Evolutionary conservation across 2,113 vertebrate species (phyloP).

Genomic region (Tricholaema leucomelas): DNA sequence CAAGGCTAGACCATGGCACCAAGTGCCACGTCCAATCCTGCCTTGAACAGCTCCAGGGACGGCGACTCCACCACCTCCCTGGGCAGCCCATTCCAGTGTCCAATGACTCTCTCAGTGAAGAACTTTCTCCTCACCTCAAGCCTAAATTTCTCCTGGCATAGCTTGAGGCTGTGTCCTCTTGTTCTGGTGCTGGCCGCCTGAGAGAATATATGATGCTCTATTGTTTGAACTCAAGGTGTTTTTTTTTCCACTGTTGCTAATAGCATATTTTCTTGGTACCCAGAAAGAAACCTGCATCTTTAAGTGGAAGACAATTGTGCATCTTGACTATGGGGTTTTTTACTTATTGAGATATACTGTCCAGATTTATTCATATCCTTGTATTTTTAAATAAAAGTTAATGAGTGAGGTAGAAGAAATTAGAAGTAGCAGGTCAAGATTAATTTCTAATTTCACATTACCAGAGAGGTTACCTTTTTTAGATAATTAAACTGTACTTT

Average conservation of each 20-base stretch:
- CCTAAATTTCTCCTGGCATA: no score
- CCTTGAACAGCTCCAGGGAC: no score
- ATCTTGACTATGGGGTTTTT: neutral
- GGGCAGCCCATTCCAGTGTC: no score
- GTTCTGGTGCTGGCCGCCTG: no score
- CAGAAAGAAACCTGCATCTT: neutral
- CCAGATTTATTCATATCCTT: neutral
- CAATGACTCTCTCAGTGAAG: no score
- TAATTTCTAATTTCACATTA: constrained; percentile 33
- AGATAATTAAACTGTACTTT: constrained; percentile 36
- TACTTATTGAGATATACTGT: neutral
- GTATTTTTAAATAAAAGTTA: neutral
- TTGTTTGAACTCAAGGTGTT: neutral
- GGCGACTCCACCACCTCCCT: no score
- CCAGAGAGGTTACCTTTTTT: neutral
- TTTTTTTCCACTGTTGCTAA: neutral
- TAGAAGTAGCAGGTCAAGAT: constrained; percentile 2
- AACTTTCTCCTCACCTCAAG: no score
- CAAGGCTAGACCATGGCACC: no score
- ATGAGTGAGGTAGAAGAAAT: neutral
- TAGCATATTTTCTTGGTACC: neutral
- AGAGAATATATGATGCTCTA: neutral
- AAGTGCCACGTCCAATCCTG: no score
- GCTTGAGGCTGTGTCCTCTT: no score
- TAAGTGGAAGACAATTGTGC: neutral